Percentiles rank a stretch among this genome's conserved stretches.
phyloP scores from a whole-genome alignment of 2,113 vertebrate species.

The Ariopsis seemanni region DNA sequence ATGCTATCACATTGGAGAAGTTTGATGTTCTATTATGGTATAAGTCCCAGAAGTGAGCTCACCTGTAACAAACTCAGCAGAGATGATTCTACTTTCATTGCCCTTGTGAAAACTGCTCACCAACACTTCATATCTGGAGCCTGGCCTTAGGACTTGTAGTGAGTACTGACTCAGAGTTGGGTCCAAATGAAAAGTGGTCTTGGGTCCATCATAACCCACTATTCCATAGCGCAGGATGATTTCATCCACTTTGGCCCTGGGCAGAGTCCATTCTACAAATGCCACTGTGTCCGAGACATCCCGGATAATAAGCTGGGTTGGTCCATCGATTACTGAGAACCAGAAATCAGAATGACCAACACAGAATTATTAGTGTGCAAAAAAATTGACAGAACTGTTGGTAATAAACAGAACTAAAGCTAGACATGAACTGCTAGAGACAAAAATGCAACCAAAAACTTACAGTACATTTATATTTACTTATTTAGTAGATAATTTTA shows the following conservation, averaged over 20 bases:
- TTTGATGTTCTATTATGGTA: neutral
- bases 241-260: constrained; percentile 88
- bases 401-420: neutral
- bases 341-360: constrained; percentile 7
- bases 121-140: constrained; percentile 82
- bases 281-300: constrained; percentile 93
- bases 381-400: neutral
- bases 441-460: neutral
- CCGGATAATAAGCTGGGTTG: constrained; percentile 86
- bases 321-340: constrained; percentile 87
- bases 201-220: constrained; percentile 80
- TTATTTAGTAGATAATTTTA: neutral
- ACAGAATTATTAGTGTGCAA: neutral
- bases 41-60: constrained; percentile 54
- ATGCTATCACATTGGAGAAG: neutral
- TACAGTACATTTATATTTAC: neutral
- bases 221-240: constrained; percentile 89
- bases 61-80: constrained; percentile 90
- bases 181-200: constrained; percentile 90
- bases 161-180: constrained; percentile 95
- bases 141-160: constrained; percentile 89
- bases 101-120: constrained; percentile 82
- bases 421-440: neutral
- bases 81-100: constrained; percentile 82
- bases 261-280: constrained; percentile 92